A percentile compares a stretch with the other conserved stretches of the same genome.
phyloP scores from a whole-genome alignment of 2,113 vertebrate genomes.

The Hystrix brachyura region DNA sequence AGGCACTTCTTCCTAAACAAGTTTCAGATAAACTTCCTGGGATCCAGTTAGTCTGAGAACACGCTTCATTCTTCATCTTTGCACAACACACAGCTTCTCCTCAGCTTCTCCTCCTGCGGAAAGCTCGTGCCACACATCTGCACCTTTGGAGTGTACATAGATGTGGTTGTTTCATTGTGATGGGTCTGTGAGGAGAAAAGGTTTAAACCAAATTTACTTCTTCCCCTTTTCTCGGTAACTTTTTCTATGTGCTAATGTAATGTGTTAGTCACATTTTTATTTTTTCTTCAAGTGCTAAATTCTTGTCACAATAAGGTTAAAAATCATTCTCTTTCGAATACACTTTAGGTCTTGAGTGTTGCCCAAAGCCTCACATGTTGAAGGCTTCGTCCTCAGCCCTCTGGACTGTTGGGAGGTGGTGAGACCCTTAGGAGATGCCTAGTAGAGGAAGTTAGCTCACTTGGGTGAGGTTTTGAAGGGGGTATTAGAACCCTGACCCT shows the following conservation, averaged over 20 bases:
- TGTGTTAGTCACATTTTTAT: neutral
- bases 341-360: neutral
- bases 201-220: neutral
- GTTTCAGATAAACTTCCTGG: neutral
- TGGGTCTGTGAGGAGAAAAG: neutral
- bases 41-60: neutral
- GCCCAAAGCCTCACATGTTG: fast-evolving
- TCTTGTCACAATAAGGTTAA: neutral
- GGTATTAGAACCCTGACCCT: neutral
- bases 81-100: no score
- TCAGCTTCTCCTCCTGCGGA: neutral
- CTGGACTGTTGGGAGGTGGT: neutral
- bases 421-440: neutral
- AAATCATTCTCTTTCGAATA: neutral
- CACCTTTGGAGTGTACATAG: neutral
- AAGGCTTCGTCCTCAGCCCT: neutral
- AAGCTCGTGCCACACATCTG: neutral
- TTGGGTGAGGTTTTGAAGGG: neutral
- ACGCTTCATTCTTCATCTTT: neutral
- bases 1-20: neutral
- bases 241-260: neutral
- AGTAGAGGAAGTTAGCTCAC: no score
- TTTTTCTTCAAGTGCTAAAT: neutral
- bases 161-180: neutral
- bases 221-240: neutral